Evolutionary conservation across 2,113 vertebrate genomes (phyloP), one percentile per base, ranked within the genome.

Genomic region (Brienomyrus longianalis): DNA sequence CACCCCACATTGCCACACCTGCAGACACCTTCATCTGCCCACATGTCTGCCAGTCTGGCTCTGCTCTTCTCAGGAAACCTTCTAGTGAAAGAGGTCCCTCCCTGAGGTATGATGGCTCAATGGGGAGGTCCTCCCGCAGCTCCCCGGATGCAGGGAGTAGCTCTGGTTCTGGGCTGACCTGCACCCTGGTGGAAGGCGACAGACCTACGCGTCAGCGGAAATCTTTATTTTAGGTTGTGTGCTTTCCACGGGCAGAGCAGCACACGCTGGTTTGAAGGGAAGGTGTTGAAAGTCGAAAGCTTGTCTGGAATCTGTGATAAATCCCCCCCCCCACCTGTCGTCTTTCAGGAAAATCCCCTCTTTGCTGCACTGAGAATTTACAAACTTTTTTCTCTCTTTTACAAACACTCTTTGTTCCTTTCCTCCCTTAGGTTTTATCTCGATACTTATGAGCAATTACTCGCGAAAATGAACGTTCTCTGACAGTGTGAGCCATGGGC

Each of bases 321-420:
- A 77, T 86, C 43, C 51, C 17, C n/a, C 86, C 85, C 50, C 27
- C 45, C 70, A 43, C 7, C 59, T 70, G 56, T 90, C 59, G 19
- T 74, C 59, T 86, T 74, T 89, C 52, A 66, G 89, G 84, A 90
- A 90, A 90, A 90, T 90, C 89, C 84, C 89, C 83, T 31, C 80
- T 43, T 51, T 84, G 21, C 74, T 45, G 48, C 45, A 39, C 11
- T 50, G 59, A 86, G 47, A 62, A 85, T 15, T 90, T 86, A 86
- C 47, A 47, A 45, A 48, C 59, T 90, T 35, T 87, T 70, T 47
- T 70, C n/a, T n/a, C n/a, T n/a, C 51, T 2, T 31, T 51, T 74
- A 86, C 80, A 89, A 89, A 35, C 43, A 4, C 6, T 43, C 89
- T 86, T 89, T 90, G 89, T 86, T 86, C 47, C 50, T 9, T 54